Percentiles rank a stretch among this genome's conserved stretches.
These are phyloP conservation scores for Rhyacichthys aspro DNA, from an alignment of 2,797 vertebrate species.

Conservation along the genomic window DNA sequence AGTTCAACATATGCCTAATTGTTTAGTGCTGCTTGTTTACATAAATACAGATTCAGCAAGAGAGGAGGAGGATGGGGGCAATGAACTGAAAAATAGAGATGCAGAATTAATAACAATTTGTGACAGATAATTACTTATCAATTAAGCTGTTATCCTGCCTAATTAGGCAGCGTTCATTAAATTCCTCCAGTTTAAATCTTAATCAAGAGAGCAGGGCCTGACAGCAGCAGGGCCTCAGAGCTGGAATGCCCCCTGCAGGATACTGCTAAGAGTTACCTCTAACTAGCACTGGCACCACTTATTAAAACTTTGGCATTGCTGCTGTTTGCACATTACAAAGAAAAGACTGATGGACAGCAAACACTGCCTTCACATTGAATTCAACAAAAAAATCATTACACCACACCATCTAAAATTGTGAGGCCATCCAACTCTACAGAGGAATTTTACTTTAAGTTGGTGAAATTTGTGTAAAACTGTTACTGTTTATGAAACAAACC, in stretches of 20 bases:
- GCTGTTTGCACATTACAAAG: too few relatives aligned
- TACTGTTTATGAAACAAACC: too few relatives aligned
- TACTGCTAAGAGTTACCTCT: too few relatives aligned
- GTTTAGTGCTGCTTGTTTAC: slow-evolving; percentile 77
- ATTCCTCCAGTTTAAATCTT: slow-evolving; percentile 96
- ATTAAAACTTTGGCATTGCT: too few relatives aligned
- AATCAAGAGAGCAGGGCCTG: slow-evolving; percentile 89
- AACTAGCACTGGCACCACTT: too few relatives aligned
- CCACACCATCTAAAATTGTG: too few relatives aligned
- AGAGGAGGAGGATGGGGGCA: slow-evolving; percentile 16
- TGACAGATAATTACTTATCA: slow-evolving; percentile 83
- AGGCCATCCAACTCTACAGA: too few relatives aligned
- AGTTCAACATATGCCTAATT: slow-evolving; percentile 77
- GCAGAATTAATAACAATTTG: slow-evolving; percentile 78
- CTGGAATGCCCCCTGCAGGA: slow-evolving; percentile 76
- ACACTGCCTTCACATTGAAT: too few relatives aligned
- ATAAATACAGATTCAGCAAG: slow-evolving; percentile 72
- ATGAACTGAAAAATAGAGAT: slow-evolving; percentile 60
- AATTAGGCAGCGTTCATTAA: slow-evolving; percentile 94
- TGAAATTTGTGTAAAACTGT: too few relatives aligned
- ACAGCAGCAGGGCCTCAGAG: slow-evolving; percentile 63
- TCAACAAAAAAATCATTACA: too few relatives aligned
- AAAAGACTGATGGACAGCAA: too few relatives aligned
- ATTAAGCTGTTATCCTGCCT: slow-evolving; percentile 95
- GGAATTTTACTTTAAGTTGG: too few relatives aligned